phyloP scores from a whole-genome alignment of 1,140 invertebrate genomes.

The Pentalonia nigronervosa region DNA sequence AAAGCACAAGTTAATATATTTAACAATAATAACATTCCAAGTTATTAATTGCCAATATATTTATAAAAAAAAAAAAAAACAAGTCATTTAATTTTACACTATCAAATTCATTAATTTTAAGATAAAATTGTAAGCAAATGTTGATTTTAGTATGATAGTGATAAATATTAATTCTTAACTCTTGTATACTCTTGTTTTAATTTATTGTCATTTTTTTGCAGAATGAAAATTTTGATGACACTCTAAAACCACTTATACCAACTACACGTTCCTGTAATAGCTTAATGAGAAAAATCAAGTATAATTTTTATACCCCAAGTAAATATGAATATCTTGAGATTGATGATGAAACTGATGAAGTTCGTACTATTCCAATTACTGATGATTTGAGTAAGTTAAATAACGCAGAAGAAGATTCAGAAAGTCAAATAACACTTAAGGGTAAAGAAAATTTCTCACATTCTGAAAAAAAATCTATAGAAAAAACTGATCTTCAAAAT shows the following conservation, averaged over 20 bases:
- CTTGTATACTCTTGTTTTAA: background rate
- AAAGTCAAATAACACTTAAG: accelerated
- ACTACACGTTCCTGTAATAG: constrained; percentile 51
- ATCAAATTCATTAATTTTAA: background rate
- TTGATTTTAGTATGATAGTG: background rate
- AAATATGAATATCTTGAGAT: background rate
- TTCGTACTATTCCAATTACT: background rate
- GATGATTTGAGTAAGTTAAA: background rate
- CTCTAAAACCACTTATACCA: constrained; percentile 44
- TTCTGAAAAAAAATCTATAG: background rate
- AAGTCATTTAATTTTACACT: background rate
- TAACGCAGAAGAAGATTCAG: background rate
- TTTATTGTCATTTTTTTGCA: background rate
- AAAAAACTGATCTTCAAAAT: background rate
- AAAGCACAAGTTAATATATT: no score
- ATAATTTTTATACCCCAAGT: constrained; percentile 20
- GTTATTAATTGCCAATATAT: background rate
- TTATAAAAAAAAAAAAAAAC: no score
- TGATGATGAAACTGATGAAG: background rate
- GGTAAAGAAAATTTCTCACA: background rate
- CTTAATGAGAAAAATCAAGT: constrained; percentile 49
- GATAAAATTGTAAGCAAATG: background rate
- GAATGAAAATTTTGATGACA: background rate
- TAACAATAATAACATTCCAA: background rate
- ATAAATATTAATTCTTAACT: background rate